Conservation (phyloP, 92 coral and sea anemone species). For the Heliopora coerulea region DNA sequence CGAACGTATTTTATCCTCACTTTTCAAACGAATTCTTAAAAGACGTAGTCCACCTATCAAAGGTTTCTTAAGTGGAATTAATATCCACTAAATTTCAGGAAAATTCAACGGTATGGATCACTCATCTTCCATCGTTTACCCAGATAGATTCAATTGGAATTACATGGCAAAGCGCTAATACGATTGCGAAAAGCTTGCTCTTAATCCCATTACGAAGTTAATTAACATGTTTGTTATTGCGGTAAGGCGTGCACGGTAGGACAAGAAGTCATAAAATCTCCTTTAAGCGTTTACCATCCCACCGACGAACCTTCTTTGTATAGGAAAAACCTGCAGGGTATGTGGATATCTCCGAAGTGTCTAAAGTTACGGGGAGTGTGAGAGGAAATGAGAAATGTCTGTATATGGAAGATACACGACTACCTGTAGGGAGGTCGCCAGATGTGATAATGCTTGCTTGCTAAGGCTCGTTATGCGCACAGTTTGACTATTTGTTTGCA, state of each 20-base stretch:
- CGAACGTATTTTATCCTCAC: too few species aligned
- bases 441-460: constrained; percentile 28
- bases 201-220: constrained; percentile 38
- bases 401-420: constrained; percentile 24
- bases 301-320: constrained; percentile 29
- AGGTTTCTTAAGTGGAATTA: neutral
- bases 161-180: constrained; percentile 38
- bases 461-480: constrained; percentile 35
- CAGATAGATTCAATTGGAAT: constrained; percentile 22
- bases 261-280: neutral
- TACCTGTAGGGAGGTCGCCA: constrained; percentile 17
- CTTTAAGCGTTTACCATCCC: constrained; percentile 29
- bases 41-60: neutral
- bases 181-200: constrained; percentile 39
- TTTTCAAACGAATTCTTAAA: too few species aligned
- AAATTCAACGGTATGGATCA: neutral
- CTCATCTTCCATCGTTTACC: neutral
- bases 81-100: neutral
- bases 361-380: constrained; percentile 29
- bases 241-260: constrained; percentile 39
- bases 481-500: constrained; percentile 18
- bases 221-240: constrained; percentile 42
- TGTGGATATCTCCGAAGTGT: constrained; percentile 37
- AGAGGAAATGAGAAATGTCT: constrained; percentile 39
- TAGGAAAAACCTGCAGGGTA: constrained; percentile 37